phyloP scores from a whole-genome alignment of 2,797 vertebrate species.

The Paramormyrops hopkinsi region DNA sequence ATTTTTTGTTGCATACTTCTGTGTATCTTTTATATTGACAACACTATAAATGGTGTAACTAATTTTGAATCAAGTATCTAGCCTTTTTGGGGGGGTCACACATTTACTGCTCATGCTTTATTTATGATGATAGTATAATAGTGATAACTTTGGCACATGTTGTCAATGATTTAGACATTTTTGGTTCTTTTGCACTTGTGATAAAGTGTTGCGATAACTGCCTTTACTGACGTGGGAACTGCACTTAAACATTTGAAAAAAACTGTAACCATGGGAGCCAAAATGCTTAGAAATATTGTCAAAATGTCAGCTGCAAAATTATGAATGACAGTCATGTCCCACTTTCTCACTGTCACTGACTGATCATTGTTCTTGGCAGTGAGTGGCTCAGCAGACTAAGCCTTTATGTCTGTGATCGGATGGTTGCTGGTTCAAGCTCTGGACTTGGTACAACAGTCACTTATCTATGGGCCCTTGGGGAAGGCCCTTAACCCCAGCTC shows the following conservation, averaged over 20 bases:
- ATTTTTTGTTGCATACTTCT: background rate
- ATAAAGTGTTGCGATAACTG: background rate
- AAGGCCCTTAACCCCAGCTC: background rate
- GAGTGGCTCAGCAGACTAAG: background rate
- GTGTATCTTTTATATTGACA: background rate
- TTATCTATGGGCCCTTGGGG: background rate
- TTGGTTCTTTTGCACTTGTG: background rate
- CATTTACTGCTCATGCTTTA: background rate
- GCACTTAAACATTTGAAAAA: background rate
- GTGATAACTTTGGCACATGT: background rate
- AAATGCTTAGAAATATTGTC: background rate
- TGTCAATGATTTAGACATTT: background rate
- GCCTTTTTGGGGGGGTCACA: background rate
- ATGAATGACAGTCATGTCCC: background rate
- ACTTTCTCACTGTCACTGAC: background rate
- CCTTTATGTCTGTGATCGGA: background rate
- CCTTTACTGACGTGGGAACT: background rate
- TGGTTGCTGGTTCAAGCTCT: background rate
- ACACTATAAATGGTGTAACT: background rate
- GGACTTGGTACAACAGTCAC: background rate
- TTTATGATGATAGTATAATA: background rate
- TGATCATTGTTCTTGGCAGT: background rate
- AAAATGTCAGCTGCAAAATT: background rate
- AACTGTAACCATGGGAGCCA: background rate
- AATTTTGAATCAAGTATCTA: background rate